Evolutionary conservation across 2,797 vertebrate genomes (phyloP).

Genomic region (Stomatorhinus walkeri): DNA sequence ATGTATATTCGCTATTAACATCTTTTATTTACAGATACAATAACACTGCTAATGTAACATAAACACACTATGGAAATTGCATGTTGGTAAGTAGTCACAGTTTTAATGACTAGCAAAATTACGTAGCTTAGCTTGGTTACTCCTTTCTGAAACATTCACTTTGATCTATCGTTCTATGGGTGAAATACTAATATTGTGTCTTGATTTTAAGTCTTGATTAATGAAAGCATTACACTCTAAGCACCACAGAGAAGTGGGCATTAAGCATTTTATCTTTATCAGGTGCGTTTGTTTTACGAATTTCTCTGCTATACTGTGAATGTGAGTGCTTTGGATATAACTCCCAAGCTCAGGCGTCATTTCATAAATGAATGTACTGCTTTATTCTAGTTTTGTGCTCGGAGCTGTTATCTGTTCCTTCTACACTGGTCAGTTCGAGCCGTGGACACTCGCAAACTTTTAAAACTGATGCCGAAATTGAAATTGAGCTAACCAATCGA

Average conservation of each 20-base stretch:
- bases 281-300: not conserved
- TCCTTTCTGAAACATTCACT: not conserved
- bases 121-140: not conserved
- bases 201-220: not conserved
- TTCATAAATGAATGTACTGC: not conserved
- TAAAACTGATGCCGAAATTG: slow-evolving; percentile 61
- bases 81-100: not conserved
- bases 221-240: not conserved
- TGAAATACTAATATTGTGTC: not conserved
- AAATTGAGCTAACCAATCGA: slow-evolving; percentile 59
- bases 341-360: not conserved
- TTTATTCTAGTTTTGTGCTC: not conserved
- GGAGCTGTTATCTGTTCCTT: not conserved
- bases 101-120: not conserved
- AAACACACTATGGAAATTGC: not conserved
- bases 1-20: not conserved
- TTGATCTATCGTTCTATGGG: not conserved
- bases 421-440: slow-evolving; percentile 48
- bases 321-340: not conserved
- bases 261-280: not conserved
- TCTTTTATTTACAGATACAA: not conserved
- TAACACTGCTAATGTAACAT: not conserved
- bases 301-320: not conserved
- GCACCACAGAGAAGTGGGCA: not conserved
- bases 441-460: slow-evolving; percentile 15